Base-by-base conservation (phyloP, 2,113 vertebrate species). In the Hippocampus comes region DNA sequence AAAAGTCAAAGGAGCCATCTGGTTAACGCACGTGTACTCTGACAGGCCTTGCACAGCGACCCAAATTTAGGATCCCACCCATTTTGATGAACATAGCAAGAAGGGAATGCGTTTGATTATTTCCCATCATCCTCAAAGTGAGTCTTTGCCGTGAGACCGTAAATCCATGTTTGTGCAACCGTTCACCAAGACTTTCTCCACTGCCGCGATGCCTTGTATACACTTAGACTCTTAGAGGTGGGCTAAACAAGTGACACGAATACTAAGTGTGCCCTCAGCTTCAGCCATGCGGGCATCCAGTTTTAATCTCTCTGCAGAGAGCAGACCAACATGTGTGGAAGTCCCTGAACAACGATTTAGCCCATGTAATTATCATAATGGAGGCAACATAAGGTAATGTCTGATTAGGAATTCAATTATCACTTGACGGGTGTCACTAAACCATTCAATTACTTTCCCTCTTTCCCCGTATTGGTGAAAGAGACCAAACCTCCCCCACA, bases 281-380 rank as follows among this genome's bases (percentile, higher is more conserved):
- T 84, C 87, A 86, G 78, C 66, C 71, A 64, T 72, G 56, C 74
- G 79, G 83, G 79, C 85, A 79, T 71, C 74, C 79, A 83, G 82
- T 85, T 82, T 85, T 88, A 89, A 91, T 90, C 83, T 87, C 78
- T 78, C 82, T 76, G 80, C 83, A 78, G 83, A 76, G 83, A 84
- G 73, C 79, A 80, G 85, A 75, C 67, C 25, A 84, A 84, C 82
- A 79, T 67, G 43, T 67, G 18, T 51, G 48, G 48, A 85, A 79
- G 82, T 84, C 89, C 84, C 82, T 74, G 82, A 78, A 84, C 42
- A 85, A 86, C 86, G 89, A 87, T 89, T 90, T 87, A 86, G 75
- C 84, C 75, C 74, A 30, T 83, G 81, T 84, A 89, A 90, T 91
- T 90, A 90, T 89, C 78, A 86, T 90, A 90, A 91, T 91, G 89